Evolutionary conservation across 2,888 invertebrate genomes (phyloP).

Genomic region (Ormyrus rosae): DNA sequence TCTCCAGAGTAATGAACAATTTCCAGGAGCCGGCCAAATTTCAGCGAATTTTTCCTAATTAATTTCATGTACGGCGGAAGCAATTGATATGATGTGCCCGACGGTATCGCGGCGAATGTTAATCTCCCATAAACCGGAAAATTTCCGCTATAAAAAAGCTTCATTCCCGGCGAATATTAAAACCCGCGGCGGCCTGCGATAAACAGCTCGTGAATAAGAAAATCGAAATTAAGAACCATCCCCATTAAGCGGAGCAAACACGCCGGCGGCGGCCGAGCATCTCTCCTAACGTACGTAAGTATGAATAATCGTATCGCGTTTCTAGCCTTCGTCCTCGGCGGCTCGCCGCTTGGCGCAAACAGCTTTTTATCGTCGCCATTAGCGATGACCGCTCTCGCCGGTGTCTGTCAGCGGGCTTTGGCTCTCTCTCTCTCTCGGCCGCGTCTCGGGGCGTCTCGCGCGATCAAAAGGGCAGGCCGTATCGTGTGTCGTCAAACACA

Average conservation of each 20-base stretch:
- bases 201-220: neutral
- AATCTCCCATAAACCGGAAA: no score
- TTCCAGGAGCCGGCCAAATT: no score
- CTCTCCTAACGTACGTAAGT: constrained; percentile 30
- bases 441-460: constrained; percentile 28
- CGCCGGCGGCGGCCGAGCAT: neutral
- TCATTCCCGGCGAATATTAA: neutral
- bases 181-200: neutral
- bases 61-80: no score
- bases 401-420: constrained; percentile 40
- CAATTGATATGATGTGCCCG: no score
- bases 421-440: neutral
- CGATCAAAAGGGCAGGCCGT: constrained; percentile 61
- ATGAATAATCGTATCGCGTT: constrained; percentile 54
- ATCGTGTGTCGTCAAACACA: constrained; percentile 74
- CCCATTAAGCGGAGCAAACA: constrained; percentile 27
- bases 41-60: no score
- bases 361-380: constrained; percentile 70
- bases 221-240: constrained; percentile 20
- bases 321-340: constrained; percentile 25
- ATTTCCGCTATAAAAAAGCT: neutral
- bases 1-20: no score
- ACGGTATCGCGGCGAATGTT: no score
- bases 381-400: constrained; percentile 66
- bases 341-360: constrained; percentile 61